Base-by-base conservation (phyloP, 1,140 invertebrate genomes). In the Hycleus phaleratus region DNA sequence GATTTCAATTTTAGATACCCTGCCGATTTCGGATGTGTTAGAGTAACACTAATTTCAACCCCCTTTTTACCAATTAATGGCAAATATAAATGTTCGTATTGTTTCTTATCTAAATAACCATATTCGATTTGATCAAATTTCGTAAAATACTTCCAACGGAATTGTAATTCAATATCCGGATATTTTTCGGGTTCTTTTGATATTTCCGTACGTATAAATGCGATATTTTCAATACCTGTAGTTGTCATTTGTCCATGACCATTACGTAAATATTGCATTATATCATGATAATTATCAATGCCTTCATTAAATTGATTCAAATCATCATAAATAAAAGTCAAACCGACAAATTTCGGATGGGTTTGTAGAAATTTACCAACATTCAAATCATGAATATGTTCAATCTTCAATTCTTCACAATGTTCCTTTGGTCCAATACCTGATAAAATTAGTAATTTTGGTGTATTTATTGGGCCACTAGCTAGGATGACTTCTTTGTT, bases 391-490 rank as follows among this genome's bases (percentile, higher is more conserved):
- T 76, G 66, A 2, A 82, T 62, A 0, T 77, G 70, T 0, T 72
- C 58, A 11, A 84, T 82, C 0, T 78, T 77, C 2, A 85, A 71
- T 24, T 83, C 78, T 43, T 82, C 70, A 2, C 95, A 65, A 58
- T 82, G 77, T 39, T 76, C 65, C 65, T 74, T 81, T 10, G 87
- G 86, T 1, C 89, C 89, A 4, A 92, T 76, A 0, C 90, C 90
- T 0, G 86, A 89, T 0, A 90, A 75, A 82, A 90, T 86, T 24
- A 92, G 71, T 8, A 92, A 63, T 72, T 91, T 87, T 0, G 88
- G 85, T 2, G 87, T 84, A 69, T 87, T 86, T 32, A 91, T 82
- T 0, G 87, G 78, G 0, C 89, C 90, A 4, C 85, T 86, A 43
- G 84, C 84, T 8, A 85, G 57, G 26, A 85, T 83, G 0, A 86